These are phyloP conservation scores for Cyclargus thomasi DNA, from an alignment of 1,140 invertebrate species.

Conservation along the genomic window DNA sequence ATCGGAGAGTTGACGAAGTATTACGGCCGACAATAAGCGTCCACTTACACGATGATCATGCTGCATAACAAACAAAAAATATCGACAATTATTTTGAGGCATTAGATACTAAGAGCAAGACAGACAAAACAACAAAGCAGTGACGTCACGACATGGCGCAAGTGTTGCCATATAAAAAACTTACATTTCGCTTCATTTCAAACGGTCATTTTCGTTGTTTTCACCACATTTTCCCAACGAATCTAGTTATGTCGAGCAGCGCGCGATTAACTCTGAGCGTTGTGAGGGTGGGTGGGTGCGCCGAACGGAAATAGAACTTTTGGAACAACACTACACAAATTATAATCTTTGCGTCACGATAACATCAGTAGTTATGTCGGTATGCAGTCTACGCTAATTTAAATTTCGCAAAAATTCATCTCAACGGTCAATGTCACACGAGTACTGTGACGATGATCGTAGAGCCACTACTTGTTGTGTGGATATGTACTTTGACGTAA, in stretches of 20 bases:
- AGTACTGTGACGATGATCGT: not conserved
- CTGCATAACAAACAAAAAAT: no score
- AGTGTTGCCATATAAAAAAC: slow-evolving; percentile 45
- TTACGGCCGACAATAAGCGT: no score
- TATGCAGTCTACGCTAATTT: slow-evolving; percentile 3
- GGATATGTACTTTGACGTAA: no score
- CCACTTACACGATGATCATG: no score
- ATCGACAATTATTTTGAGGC: no score
- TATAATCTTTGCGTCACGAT: slow-evolving; percentile 64
- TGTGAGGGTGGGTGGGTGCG: slow-evolving; percentile 55
- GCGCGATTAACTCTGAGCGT: slow-evolving; percentile 47
- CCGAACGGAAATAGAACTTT: slow-evolving; percentile 69
- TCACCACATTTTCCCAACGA: slow-evolving; percentile 30
- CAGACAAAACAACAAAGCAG: not conserved
- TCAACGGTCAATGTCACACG: not conserved
- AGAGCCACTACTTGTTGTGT: no score
- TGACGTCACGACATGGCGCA: slow-evolving; percentile 16
- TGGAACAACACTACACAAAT: slow-evolving; percentile 69
- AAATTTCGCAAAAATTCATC: not conserved
- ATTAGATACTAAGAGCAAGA: not conserved
- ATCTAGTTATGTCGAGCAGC: slow-evolving; percentile 37
- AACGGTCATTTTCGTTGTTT: slow-evolving; percentile 36
- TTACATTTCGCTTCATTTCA: slow-evolving; percentile 68
- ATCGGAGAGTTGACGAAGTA: no score
- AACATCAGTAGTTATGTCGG: slow-evolving; percentile 51